These are phyloP conservation scores for Crocodylus rhombifer DNA, from an alignment of 2,797 vertebrate genomes.

Conservation along the genomic window DNA sequence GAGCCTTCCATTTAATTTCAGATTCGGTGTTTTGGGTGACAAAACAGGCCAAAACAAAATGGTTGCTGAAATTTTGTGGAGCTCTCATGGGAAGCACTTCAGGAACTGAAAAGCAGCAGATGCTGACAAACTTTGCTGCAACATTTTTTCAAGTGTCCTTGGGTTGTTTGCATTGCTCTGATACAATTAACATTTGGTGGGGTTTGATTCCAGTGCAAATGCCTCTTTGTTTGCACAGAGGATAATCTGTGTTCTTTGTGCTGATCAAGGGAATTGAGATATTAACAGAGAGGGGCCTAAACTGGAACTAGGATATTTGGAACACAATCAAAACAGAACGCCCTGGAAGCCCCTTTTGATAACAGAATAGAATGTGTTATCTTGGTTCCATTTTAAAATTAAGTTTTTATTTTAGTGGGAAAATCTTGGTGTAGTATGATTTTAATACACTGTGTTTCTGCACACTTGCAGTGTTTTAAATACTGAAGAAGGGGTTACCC, in stretches of 20 bases:
- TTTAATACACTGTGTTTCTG: neutral
- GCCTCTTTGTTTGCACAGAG: neutral
- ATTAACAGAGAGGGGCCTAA: neutral
- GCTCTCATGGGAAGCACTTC: neutral
- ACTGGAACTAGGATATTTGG: neutral
- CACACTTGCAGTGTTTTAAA: neutral
- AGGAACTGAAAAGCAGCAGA: neutral
- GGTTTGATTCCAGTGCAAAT: constrained; percentile 15
- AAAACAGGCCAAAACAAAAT: too few species aligned
- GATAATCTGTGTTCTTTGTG: neutral
- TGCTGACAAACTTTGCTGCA: constrained; percentile 3
- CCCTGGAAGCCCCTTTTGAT: neutral
- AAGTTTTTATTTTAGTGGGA: neutral
- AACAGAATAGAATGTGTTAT: neutral
- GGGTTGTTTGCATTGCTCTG: neutral
- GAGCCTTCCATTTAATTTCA: too few species aligned
- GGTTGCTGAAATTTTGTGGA: neutral
- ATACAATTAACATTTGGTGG: neutral
- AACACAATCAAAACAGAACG: neutral
- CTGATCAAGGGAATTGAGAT: neutral
- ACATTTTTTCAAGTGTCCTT: neutral
- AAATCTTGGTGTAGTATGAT: neutral
- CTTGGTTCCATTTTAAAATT: neutral
- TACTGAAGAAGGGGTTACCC: neutral
- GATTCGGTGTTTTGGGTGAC: too few species aligned